Evolutionary conservation across 2,888 invertebrate genomes (phyloP).

Genomic region (Pollenia griseotomentosa): DNA sequence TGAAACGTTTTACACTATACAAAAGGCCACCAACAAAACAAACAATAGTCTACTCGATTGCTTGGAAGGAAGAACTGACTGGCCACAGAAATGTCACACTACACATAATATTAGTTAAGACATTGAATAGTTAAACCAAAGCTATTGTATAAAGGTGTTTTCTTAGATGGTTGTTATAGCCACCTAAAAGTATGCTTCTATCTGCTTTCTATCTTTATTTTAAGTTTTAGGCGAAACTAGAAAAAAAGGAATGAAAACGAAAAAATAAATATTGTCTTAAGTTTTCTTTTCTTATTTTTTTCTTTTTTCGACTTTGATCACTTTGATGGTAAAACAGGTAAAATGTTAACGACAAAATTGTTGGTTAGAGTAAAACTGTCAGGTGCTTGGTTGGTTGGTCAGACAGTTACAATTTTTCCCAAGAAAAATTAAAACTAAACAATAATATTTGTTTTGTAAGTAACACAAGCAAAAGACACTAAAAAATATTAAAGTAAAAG

Average conservation of each 20-base stretch:
- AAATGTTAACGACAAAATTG: conserved; percentile 24
- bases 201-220: conserved; percentile 35
- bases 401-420: background rate
- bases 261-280: conserved; percentile 38
- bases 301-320: conserved; percentile 33
- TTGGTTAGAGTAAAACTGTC: background rate
- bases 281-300: conserved; percentile 8
- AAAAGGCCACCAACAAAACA: conserved; percentile 47
- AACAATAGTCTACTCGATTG: conserved; percentile 50
- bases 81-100: background rate
- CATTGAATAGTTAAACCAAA: background rate
- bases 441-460: conserved; percentile 58
- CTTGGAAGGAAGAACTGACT: background rate
- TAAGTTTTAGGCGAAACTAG: conserved; percentile 30
- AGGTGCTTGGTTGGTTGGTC: background rate
- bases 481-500: background rate
- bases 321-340: conserved; percentile 39
- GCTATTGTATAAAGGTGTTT: conserved; percentile 18
- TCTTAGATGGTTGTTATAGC: conserved; percentile 27
- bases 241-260: background rate
- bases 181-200: conserved; percentile 66
- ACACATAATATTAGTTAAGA: background rate
- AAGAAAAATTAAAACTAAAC: conserved; percentile 65
- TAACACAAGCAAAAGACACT: conserved; percentile 1
- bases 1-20: conserved; percentile 67